Conservation (phyloP, 2,888 invertebrate genomes). For the Sarcophaga variegata region DNA sequence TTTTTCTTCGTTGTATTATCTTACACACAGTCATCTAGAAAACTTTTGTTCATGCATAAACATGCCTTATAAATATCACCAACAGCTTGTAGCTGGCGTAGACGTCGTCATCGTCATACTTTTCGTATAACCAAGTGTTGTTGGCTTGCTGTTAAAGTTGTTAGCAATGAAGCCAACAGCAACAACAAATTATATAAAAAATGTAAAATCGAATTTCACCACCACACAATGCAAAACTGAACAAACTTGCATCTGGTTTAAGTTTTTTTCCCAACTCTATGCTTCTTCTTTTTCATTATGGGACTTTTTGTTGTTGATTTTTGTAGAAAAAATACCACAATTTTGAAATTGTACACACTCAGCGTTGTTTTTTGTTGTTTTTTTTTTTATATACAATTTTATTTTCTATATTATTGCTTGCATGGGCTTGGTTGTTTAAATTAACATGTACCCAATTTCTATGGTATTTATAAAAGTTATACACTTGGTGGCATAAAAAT, state of each 20-base stretch:
- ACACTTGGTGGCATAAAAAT: conserved; percentile 13
- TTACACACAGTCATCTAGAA: conserved; percentile 9
- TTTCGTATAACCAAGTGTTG: conserved; percentile 34
- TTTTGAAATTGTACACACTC: conserved; percentile 60
- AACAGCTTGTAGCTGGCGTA: conserved; percentile 1
- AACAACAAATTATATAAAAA: conserved; percentile 10
- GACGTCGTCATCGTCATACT: conserved; percentile 18
- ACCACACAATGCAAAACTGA: conserved; percentile 48
- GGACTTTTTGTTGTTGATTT: conserved; percentile 46
- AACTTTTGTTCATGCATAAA: conserved; percentile 21
- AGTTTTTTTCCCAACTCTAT: conserved; percentile 13
- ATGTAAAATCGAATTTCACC: conserved; percentile 64
- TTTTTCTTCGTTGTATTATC: conserved; percentile 17
- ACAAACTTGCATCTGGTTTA: conserved; percentile 53
- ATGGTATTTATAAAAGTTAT: conserved; percentile 50
- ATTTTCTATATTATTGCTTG: conserved; percentile 23
- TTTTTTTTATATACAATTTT: conserved; percentile 29
- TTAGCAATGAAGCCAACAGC: conserved; percentile 30
- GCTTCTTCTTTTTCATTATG: conserved; percentile 16
- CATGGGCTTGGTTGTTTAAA: conserved; percentile 59
- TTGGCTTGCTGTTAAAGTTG: conserved; percentile 26
- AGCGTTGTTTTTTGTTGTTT: conserved; percentile 41
- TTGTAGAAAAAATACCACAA: conserved; percentile 28
- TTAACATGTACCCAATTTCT: conserved; percentile 58
- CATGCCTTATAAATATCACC: conserved; percentile 20